A percentile compares a stretch with the other conserved stretches of the same genome.
phyloP scores from a whole-genome alignment of 1,140 invertebrate genomes.

The silkworm (Bombyx mori) region ASM3026992v2 NC_085111.1:13639501-13640000 shows the following conservation, averaged over 20 bases:
- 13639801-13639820: conserved; percentile 78
- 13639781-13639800: conserved; percentile 44
- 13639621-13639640: conserved; percentile 41
- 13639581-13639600: conserved; percentile 44
- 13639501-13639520: conserved; percentile 33
- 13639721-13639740: conserved; percentile 19
- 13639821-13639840: conserved; percentile 86
- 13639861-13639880: conserved; percentile 94
- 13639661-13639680: conserved; percentile 66
- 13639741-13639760: conserved; percentile 11
- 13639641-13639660: conserved; percentile 23
- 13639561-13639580: conserved; percentile 45
- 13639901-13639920: conserved; percentile 89
- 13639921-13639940: conserved; percentile 86
- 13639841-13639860: conserved; percentile 89
- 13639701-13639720: conserved; percentile 35
- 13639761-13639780: conserved; percentile 14
- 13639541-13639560: conserved; percentile 42
- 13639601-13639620: conserved; percentile 60
- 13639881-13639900: conserved; percentile 85
- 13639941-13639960: conserved; percentile 74
- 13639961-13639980: conserved; percentile 57
- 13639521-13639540: conserved; percentile 33
- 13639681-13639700: conserved; percentile 40
- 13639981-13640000: conserved; percentile 23